Base-by-base conservation (phyloP, 2,113 vertebrate genomes). In the Raja brachyura region DNA sequence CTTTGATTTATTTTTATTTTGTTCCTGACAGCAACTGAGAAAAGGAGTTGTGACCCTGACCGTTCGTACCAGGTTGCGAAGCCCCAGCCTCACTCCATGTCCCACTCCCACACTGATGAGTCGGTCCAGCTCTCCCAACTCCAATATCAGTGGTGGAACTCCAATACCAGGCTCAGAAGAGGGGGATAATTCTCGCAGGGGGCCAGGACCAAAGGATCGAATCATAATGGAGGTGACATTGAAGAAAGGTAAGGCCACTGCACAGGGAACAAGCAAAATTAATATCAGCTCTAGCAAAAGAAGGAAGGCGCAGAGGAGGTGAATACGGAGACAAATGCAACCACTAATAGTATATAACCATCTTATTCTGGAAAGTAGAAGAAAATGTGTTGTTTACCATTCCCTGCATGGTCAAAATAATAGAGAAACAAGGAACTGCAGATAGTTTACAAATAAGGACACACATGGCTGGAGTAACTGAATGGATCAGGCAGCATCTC, bases 151-250 rank as follows among this genome's bases (percentile, higher is more conserved):
- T 0, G 95, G 95, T 2, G 96, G 95, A 4, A 93, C 95, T 0
- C 95, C 96, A 0, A 93, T 95, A 0, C 79, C 95, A 0, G 95
- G 94, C 73, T 93, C 94, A 0, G 97, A 98, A 0, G 98, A 99
- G 39, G 85, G 33, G 0, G 95, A 96, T 0, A 39, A 93, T n/a
- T 95, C 96, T 0, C 96, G 96, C 68, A 98, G 96, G 94, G 96
- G 97, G 10, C 98, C 97, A 0, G 98, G 98, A 33, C 98, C 98
- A 0, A 99, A 99, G 93, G 98, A 99, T 95, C 97, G 98, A 93
- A 97, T 99, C 0, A 96, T 99, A 94, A 99, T 99, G 98, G 98
- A 99, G 93, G 98, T 99, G 73, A 97, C 98, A 0, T 97, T 99
- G 61, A 97, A 97, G 86, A 99, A 99, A 98, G 98, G 98, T 99